Evolutionary conservation across 2,888 invertebrate genomes (phyloP).

Genomic region (Crioceris asparagi): DNA sequence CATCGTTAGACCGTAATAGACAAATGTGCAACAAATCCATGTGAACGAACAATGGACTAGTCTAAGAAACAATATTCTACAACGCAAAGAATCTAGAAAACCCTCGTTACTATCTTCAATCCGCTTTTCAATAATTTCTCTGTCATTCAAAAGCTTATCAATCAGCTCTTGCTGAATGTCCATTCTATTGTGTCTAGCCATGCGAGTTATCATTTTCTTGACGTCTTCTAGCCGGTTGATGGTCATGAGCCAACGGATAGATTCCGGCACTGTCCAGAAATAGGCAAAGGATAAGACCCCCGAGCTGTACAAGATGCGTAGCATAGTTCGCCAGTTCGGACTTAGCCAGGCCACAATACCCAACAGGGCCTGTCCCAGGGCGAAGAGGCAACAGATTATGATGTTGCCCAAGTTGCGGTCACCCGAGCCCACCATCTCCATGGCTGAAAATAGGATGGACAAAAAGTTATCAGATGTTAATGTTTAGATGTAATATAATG

Average conservation of each 20-base stretch:
- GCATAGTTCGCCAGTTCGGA: conserved; percentile 52
- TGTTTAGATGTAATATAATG: too few relatives aligned
- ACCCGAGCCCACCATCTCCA: conserved; percentile 61
- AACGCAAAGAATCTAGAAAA: conserved; percentile 39
- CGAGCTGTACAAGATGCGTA: conserved; percentile 52
- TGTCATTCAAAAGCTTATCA: conserved; percentile 22
- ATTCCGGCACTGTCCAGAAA: conserved; percentile 56
- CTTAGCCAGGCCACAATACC: conserved; percentile 53
- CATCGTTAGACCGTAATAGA: conserved; percentile 67
- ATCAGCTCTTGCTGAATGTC: background rate
- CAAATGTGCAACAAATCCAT: conserved; percentile 65
- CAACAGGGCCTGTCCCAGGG: conserved; percentile 52
- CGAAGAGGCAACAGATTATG: conserved; percentile 54
- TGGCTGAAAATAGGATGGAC: conserved; percentile 43
- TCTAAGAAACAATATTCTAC: conserved; percentile 43
- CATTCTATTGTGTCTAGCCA: conserved; percentile 36
- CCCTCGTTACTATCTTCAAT: conserved; percentile 13
- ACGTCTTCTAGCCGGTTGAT: conserved; percentile 45
- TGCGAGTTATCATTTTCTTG: conserved; percentile 45
- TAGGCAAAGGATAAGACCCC: conserved; percentile 57
- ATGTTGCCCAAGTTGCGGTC: conserved; percentile 58
- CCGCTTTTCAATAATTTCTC: background rate
- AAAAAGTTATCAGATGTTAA: too few relatives aligned
- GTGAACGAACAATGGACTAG: conserved; percentile 55
- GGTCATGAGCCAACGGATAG: conserved; percentile 60